Evolutionary conservation across 2,113 vertebrate genomes (phyloP).

Genomic region (Zapus hudsonius): DNA sequence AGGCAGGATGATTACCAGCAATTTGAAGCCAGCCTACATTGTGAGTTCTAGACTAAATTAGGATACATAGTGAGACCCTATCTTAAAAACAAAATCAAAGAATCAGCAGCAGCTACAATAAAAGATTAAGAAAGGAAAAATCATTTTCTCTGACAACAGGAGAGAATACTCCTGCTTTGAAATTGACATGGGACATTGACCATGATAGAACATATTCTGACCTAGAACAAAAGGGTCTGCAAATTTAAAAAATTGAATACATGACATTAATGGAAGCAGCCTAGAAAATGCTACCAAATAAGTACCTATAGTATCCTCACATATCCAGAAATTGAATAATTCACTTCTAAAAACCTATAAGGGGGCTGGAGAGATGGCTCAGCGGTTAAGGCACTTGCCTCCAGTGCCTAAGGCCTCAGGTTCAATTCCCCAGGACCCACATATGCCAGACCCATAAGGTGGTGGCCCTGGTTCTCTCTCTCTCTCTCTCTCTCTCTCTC

Average conservation of each 20-base stretch:
- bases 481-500: too few species aligned
- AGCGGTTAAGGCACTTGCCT: too few species aligned
- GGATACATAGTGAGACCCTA: not conserved
- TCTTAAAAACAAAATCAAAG: not conserved
- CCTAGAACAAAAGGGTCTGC: not conserved
- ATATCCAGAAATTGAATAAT: not conserved
- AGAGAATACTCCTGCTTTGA: not conserved
- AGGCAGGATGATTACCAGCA: not conserved
- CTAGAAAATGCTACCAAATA: not conserved
- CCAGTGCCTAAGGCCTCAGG: too few species aligned
- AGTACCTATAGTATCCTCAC: not conserved
- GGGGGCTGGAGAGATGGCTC: too few species aligned
- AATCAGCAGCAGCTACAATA: not conserved
- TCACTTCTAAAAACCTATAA: not conserved
- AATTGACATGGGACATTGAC: not conserved
- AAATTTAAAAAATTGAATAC: not conserved
- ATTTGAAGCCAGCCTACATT: not conserved
- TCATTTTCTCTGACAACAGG: not conserved
- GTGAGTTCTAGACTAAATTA: too few species aligned
- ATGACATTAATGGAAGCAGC: slow-evolving; percentile 29
- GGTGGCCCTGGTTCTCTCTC: too few species aligned
- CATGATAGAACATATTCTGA: not conserved
- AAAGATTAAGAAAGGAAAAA: not conserved
- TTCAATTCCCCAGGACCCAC: too few species aligned
- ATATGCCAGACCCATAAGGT: too few species aligned